These are phyloP conservation scores for Lycodopsis pacificus DNA, from an alignment of 2,797 vertebrate genomes.

Conservation along the genomic window DNA sequence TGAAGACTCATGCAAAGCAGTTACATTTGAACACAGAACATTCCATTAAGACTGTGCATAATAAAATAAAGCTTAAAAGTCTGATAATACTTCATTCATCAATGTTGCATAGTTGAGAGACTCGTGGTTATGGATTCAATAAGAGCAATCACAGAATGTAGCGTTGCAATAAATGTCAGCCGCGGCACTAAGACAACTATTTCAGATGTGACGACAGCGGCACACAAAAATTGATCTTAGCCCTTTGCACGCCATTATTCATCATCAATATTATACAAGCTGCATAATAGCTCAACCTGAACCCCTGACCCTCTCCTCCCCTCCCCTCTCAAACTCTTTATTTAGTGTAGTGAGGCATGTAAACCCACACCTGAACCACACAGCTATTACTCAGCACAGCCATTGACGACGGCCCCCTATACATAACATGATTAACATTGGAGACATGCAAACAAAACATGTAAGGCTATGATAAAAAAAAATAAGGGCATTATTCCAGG, in stretches of 20 bases:
- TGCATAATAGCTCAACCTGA: conserved; percentile 57
- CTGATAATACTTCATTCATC: conserved; percentile 71
- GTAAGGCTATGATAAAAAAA: conserved; percentile 48
- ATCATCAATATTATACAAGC: conserved; percentile 59
- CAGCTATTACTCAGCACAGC: conserved; percentile 41
- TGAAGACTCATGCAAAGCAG: conserved; percentile 64
- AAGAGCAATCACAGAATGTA: conserved; percentile 38
- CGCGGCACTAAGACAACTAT: conserved; percentile 29
- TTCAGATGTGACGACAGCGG: conserved; percentile 46
- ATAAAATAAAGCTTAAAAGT: conserved; percentile 65
- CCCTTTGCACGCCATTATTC: conserved; percentile 66
- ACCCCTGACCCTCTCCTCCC: conserved; percentile 32
- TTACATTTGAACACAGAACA: conserved; percentile 43
- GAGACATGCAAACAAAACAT: conserved; percentile 58
- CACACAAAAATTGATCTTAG: conserved; percentile 54
- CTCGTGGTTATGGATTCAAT: not conserved
- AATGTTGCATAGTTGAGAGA: conserved; percentile 44
- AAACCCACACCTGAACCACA: conserved; percentile 74
- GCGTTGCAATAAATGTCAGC: conserved; percentile 45
- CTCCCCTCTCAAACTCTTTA: conserved; percentile 38
- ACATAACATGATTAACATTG: conserved; percentile 42
- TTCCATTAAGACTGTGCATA: conserved; percentile 42
- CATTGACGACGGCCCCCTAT: conserved; percentile 13
- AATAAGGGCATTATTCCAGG: conserved; percentile 51
- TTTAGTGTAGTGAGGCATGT: conserved; percentile 71